A percentile compares a stretch with the other conserved stretches of the same genome.
Conservation (phyloP, 1,140 invertebrate genomes). For the Drosophila nebulosa region DNA sequence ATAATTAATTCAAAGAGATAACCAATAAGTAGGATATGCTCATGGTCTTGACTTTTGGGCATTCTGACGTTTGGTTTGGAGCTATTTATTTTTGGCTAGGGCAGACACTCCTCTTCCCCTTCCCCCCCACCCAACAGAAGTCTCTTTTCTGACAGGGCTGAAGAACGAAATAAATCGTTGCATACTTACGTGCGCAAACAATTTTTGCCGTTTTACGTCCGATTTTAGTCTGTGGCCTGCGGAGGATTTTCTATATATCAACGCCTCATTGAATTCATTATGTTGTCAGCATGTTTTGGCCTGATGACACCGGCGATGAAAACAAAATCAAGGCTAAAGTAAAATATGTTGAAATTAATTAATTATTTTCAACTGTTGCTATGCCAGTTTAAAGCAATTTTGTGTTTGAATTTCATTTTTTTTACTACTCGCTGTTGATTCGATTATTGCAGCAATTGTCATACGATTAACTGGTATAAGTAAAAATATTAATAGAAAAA, state of each 20-base stretch:
- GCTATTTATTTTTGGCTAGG: neutral
- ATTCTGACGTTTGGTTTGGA: no score
- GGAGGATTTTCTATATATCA: slow-evolving; percentile 45
- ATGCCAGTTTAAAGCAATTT: slow-evolving; percentile 26
- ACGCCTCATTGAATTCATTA: slow-evolving; percentile 65
- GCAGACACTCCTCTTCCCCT: neutral
- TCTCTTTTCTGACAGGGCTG: slow-evolving; percentile 28
- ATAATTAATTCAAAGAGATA: no score
- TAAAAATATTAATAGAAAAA: neutral
- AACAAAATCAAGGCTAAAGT: neutral
- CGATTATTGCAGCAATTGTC: neutral
- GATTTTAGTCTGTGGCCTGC: slow-evolving; percentile 28
- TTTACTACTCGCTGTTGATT: neutral
- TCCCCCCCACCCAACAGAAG: neutral
- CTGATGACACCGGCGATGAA: slow-evolving; percentile 20
- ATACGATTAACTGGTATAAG: neutral
- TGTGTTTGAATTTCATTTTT: neutral
- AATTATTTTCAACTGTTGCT: slow-evolving; percentile 50
- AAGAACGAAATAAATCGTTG: slow-evolving; percentile 65
- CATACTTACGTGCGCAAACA: slow-evolving; percentile 67
- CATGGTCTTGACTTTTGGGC: neutral
- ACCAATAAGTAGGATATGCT: neutral
- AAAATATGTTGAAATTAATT: slow-evolving; percentile 50
- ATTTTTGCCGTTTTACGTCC: slow-evolving; percentile 22
- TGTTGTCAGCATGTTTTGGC: slow-evolving; percentile 51